Conservation (phyloP, 2,113 vertebrate genomes). For the Mobula birostris region DNA sequence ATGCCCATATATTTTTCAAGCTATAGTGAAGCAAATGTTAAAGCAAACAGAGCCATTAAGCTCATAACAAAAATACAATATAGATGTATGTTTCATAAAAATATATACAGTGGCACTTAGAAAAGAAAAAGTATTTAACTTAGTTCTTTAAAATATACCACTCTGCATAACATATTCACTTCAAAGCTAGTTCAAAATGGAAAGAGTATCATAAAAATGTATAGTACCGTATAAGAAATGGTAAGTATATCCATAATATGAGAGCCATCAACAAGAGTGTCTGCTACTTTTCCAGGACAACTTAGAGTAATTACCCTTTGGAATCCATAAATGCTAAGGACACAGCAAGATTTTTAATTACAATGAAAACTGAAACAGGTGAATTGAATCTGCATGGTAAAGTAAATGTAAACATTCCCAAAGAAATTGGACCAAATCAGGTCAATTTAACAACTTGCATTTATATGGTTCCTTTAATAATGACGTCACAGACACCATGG, state of each 20-base stretch:
- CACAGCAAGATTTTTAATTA: neutral
- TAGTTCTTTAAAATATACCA: neutral
- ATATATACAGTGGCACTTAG: neutral
- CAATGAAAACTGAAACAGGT: neutral
- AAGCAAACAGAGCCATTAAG: neutral
- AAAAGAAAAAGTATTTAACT: neutral
- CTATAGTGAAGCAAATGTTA: neutral
- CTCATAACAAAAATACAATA: neutral
- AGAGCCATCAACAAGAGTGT: too few species aligned
- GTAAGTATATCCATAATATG: too few species aligned
- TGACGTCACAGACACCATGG: neutral
- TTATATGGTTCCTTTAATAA: neutral
- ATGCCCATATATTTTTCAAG: slow-evolving; percentile 3
- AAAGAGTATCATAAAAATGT: neutral
- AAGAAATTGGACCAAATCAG: neutral
- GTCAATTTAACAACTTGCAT: neutral
- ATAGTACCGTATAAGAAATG: too few species aligned
- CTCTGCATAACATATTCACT: neutral
- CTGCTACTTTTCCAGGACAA: too few species aligned
- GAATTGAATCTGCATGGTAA: neutral
- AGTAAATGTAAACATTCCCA: neutral
- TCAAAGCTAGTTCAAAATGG: neutral
- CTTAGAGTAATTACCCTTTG: neutral
- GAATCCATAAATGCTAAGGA: neutral
- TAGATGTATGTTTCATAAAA: neutral